Evolutionary conservation across 2,888 invertebrate genomes (phyloP).

Genomic region (Aricia artaxerxes): DNA sequence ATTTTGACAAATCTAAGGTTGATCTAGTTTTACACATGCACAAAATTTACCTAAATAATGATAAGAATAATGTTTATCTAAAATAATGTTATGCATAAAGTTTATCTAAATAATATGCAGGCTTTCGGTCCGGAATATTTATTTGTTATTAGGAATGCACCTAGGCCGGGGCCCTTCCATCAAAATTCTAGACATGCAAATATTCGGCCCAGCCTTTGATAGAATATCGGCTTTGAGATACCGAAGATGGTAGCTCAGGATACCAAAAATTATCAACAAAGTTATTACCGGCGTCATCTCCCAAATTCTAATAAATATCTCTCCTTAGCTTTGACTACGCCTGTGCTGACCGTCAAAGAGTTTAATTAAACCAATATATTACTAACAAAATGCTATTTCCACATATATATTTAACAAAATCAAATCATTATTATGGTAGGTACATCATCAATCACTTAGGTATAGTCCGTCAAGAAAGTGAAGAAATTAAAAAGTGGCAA

Average conservation of each 20-base stretch:
- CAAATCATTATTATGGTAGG: background rate
- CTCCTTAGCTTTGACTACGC: conserved; percentile 24
- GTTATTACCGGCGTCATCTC: conserved; percentile 27
- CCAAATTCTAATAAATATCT: conserved; percentile 29
- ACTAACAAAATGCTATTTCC: background rate
- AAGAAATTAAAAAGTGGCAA: no score
- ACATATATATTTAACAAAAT: background rate
- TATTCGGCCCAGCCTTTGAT: conserved; percentile 33
- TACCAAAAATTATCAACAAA: conserved; percentile 28
- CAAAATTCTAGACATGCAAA: conserved; percentile 33
- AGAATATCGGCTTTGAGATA: conserved; percentile 33
- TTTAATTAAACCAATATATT: conserved; percentile 12
- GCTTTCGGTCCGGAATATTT: background rate
- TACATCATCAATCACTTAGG: no score
- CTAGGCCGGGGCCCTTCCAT: conserved; percentile 22
- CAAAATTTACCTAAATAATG: background rate
- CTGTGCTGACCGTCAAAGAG: conserved; percentile 22
- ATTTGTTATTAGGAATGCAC: conserved; percentile 31
- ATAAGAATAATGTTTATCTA: background rate
- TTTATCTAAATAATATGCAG: background rate
- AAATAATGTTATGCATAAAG: background rate
- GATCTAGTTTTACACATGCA: background rate
- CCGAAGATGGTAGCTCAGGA: conserved; percentile 31
- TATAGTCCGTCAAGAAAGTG: no score
- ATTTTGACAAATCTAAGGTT: no score